Evolutionary conservation across 92 coral and sea anemone genomes (phyloP), one percentile per base, ranked within the genome.

Genomic region (Anthopleura xanthogrammica): DNA sequence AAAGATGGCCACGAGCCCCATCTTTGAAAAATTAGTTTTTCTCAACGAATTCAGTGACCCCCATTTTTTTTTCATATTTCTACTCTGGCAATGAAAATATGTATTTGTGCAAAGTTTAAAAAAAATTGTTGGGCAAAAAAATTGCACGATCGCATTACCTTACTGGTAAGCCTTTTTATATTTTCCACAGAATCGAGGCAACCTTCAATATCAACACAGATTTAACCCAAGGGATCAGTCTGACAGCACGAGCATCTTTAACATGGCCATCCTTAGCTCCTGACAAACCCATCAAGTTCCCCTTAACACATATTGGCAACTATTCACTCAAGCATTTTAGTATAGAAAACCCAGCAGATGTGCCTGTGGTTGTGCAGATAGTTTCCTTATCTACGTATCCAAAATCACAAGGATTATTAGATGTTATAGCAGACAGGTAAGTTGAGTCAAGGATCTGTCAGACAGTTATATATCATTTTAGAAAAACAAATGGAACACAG

Each of bases 241-340:
- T 93, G 12, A 90, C 92, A 17, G 91, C 90, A 36, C 89, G 85
- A 79, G 95, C 98, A 22, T 84, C 92, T 14, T 88, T 96, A 62
- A 88, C 90, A 24, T 96, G 99, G 99, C 99, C 99, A 0, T 92
- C 98, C 1, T 75, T 96, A 83, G 89, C 98, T 19, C 93, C 98
- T 16, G 99, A 90, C 79, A 92, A 95, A 85, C 99, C 99, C 13
- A 87, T 96, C 87, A 92, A 93, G 83, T 96, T 96, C 78, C 99
- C 99, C 17, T 89, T 96, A 3, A 96, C 99, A 5, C 99, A 96
- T 46, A 85, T 96, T 75, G 99, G 99, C 8, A 96, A 96, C 66
- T 82, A 80, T 85, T 96, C 99, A 52, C 68, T 83, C 66, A 94
- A 92, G 89, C 82, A 92, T 71, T 89, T 96, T 84, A 55, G 73